These are phyloP conservation scores for Chlorops oryzae DNA, from an alignment of 1,140 invertebrate genomes.

Conservation along the genomic window DNA sequence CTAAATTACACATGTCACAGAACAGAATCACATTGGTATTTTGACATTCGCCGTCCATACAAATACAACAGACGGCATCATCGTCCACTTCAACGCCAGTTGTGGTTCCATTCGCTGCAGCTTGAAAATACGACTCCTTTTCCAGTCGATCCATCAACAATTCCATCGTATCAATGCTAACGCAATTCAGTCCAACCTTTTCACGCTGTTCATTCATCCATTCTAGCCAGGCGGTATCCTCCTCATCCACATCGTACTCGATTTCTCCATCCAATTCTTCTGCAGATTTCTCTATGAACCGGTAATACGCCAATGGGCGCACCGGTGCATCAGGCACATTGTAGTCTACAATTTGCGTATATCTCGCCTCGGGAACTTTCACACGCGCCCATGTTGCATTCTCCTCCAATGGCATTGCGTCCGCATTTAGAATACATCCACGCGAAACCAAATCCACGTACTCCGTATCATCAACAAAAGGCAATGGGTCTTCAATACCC, in stretches of 20 bases:
- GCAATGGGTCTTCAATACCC: slow-evolving; percentile 56
- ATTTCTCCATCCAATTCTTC: slow-evolving; percentile 92
- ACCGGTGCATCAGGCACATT: slow-evolving; percentile 72
- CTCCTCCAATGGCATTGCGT: slow-evolving; percentile 53
- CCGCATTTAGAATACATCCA: slow-evolving; percentile 49
- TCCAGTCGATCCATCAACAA: slow-evolving; percentile 93
- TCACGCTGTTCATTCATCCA: slow-evolving; percentile 78
- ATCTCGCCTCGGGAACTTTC: slow-evolving; percentile 76
- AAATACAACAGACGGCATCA: slow-evolving; percentile 97
- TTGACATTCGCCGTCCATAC: slow-evolving; percentile 85
- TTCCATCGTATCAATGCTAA: slow-evolving; percentile 86
- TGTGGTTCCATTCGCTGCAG: slow-evolving; percentile 54
- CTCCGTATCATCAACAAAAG: slow-evolving; percentile 59
- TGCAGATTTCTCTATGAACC: slow-evolving; percentile 89
- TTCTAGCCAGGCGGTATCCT: slow-evolving; percentile 88
- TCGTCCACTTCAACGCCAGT: slow-evolving; percentile 80
- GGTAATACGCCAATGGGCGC: slow-evolving; percentile 71
- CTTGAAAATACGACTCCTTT: slow-evolving; percentile 91
- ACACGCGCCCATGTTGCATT: slow-evolving; percentile 53
- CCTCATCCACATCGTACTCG: slow-evolving; percentile 97
- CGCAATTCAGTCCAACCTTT: slow-evolving; percentile 59
- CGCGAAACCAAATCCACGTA: slow-evolving; percentile 51
- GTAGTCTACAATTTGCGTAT: slow-evolving; percentile 72
- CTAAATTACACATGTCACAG: slow-evolving; percentile 99
- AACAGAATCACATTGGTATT: slow-evolving; percentile 66